These are phyloP conservation scores for Andrena fulva DNA, from an alignment of 2,888 invertebrate species.

Conservation along the genomic window DNA sequence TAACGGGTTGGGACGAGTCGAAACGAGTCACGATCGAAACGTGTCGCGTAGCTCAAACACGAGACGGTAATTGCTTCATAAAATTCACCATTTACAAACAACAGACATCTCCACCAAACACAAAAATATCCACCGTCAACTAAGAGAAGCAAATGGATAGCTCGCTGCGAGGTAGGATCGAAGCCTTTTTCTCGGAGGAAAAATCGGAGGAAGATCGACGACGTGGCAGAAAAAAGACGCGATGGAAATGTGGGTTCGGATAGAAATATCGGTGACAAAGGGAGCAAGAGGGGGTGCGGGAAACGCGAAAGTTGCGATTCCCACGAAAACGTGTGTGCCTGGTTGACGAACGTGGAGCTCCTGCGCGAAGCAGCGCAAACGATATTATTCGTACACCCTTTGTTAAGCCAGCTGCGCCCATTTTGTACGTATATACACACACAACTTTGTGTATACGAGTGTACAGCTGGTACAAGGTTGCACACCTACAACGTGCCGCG, in stretches of 20 bases:
- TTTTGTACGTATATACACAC: slow-evolving; percentile 28
- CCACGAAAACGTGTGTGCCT: slow-evolving; percentile 18
- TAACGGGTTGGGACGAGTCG: not conserved
- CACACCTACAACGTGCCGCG: slow-evolving; percentile 50
- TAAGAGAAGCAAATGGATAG: not conserved
- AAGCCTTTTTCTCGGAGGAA: not conserved
- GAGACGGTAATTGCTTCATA: not conserved
- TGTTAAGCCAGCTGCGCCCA: slow-evolving; percentile 63
- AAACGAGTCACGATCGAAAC: slow-evolving; percentile 10
- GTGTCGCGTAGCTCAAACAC: not conserved
- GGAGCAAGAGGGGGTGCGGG: not conserved
- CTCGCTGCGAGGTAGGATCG: not conserved
- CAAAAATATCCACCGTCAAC: too few relatives aligned
- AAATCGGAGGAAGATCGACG: slow-evolving; percentile 1
- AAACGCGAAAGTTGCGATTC: slow-evolving; percentile 28
- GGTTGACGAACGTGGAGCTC: slow-evolving; percentile 45
- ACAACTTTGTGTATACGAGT: slow-evolving; percentile 10
- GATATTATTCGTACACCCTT: slow-evolving; percentile 60
- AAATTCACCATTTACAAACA: not conserved
- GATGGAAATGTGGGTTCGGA: not conserved
- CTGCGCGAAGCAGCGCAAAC: slow-evolving; percentile 48
- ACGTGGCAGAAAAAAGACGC: not conserved
- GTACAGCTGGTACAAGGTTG: slow-evolving; percentile 51
- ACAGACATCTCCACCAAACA: not conserved
- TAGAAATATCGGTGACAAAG: slow-evolving; percentile 6